Evolutionary conservation across 1,140 invertebrate genomes (phyloP), one percentile per base, ranked within the genome.

Genomic region (Condylostylus longicornis): DNA sequence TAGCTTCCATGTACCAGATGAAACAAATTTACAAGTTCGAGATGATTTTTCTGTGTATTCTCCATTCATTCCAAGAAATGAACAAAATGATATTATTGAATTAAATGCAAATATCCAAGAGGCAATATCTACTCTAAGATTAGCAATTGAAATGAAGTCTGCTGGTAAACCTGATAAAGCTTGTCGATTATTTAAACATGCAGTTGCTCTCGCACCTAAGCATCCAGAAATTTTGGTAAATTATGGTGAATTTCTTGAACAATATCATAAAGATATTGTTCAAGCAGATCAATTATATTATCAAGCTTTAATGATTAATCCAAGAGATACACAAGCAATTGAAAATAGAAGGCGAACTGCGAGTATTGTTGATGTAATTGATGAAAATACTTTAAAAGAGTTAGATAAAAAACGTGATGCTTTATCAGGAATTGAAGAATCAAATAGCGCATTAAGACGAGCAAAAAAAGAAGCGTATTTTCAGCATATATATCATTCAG

Each of bases 401-500:
- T 85, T 97, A 44, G 89, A 96, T 52, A 70, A 77, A 25, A 95
- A 96, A 63, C 65, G 87, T 32, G 75, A 88, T 53, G 66, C 75
- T 18, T 66, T 96, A 13, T 73, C 81, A 15, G 72, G 74, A 13
- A 81, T 91, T 44, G 83, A 90, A 30, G 77, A 85, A 42, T 71
- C 73, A 23, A 77, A 79, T 61, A 67, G 75, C 3, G 80, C 84
- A 9, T 65, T 95, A 36, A 69, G 82, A 42, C 70, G 87, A 45
- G 79, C 87, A 2, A 97, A 94, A 53, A 85, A 87, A 53, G 88
- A 95, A 61, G 83, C 85, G 12, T 96, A 94, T 61, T 94, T 89
- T 55, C 78, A 88, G 52, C 88, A 97, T 59, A 90, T 98, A 39
- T 95, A 96, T 64, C 93, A 98, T 52, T 95, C 90, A 3, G 89